Conservation (phyloP, 2,797 vertebrate species). For the Setipinna tenuifilis region DNA sequence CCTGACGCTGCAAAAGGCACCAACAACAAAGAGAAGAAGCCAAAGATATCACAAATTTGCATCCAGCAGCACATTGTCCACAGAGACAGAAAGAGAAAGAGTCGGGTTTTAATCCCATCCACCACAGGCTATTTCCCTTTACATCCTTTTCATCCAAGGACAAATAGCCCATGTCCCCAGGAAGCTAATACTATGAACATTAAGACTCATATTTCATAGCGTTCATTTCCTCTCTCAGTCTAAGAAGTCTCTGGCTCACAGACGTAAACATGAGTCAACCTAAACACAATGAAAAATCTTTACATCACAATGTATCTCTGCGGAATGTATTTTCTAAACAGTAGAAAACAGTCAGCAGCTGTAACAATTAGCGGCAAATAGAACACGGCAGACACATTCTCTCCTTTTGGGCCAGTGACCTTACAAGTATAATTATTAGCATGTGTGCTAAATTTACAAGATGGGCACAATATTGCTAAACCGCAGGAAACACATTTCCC, state of each 20-base stretch:
- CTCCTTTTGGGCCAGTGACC: not conserved
- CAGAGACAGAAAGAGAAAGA: not conserved
- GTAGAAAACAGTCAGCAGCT: not conserved
- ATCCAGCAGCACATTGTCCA: conserved; percentile 15
- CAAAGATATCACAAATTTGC: conserved; percentile 15
- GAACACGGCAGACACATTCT: not conserved
- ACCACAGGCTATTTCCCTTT: conserved; percentile 14
- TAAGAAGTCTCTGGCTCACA: not conserved
- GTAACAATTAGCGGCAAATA: not conserved
- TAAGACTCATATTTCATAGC: not conserved
- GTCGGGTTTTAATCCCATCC: conserved; percentile 3
- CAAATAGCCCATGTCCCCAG: conserved; percentile 54
- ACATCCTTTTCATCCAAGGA: conserved; percentile 29
- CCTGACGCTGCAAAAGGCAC: conserved; percentile 53
- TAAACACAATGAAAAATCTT: not conserved
- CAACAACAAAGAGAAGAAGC: conserved; percentile 7
- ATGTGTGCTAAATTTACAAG: conserved; percentile 15
- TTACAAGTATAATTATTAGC: conserved; percentile 15
- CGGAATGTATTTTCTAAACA: not conserved
- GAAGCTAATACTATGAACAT: conserved; percentile 44
- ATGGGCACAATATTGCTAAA: conserved; percentile 21
- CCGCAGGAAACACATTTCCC: conserved; percentile 13
- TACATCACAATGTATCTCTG: not conserved
- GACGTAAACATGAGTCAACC: not conserved
- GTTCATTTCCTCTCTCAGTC: not conserved